Conservation (phyloP, 2,797 vertebrate genomes). For the Chaetodon trifasciatus region DNA sequence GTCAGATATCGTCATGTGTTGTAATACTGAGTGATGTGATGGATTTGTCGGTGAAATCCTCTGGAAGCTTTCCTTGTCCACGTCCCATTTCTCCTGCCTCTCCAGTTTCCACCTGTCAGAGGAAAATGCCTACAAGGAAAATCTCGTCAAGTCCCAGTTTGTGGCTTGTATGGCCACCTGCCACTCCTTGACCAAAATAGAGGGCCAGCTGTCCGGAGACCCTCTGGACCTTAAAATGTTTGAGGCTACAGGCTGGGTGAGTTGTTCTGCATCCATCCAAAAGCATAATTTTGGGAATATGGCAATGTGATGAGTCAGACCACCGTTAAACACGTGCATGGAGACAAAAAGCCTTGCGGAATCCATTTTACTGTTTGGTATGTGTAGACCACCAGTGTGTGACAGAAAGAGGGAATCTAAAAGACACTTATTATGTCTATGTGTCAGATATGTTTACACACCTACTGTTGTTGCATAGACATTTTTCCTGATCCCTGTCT, state of each 20-base stretch:
- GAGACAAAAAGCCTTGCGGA: not conserved
- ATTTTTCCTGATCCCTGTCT: not conserved
- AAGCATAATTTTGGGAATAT: constrained; percentile 3
- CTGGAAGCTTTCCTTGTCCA: not conserved
- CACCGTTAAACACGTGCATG: not conserved
- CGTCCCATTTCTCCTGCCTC: not conserved
- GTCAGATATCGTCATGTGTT: too few species aligned
- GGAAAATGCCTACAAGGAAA: constrained; percentile 90
- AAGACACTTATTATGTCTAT: not conserved
- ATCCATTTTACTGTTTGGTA: not conserved
- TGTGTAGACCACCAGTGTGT: not conserved
- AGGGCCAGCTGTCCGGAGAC: constrained; percentile 96
- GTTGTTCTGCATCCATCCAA: constrained; percentile 50
- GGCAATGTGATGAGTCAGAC: not conserved
- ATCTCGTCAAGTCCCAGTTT: constrained; percentile 94
- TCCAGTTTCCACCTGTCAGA: constrained; percentile 93
- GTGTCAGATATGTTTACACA: not conserved
- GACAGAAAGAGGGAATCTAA: not conserved
- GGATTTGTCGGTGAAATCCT: not conserved
- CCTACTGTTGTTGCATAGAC: not conserved
- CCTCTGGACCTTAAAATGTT: constrained; percentile 99
- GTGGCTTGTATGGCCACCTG: constrained; percentile 98
- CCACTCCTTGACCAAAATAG: constrained; percentile 98
- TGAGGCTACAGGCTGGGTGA: constrained; percentile 98
- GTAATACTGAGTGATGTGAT: too few species aligned